phyloP scores from a whole-genome alignment of 2,113 vertebrate species.

The Aegotheles bennettii region DNA sequence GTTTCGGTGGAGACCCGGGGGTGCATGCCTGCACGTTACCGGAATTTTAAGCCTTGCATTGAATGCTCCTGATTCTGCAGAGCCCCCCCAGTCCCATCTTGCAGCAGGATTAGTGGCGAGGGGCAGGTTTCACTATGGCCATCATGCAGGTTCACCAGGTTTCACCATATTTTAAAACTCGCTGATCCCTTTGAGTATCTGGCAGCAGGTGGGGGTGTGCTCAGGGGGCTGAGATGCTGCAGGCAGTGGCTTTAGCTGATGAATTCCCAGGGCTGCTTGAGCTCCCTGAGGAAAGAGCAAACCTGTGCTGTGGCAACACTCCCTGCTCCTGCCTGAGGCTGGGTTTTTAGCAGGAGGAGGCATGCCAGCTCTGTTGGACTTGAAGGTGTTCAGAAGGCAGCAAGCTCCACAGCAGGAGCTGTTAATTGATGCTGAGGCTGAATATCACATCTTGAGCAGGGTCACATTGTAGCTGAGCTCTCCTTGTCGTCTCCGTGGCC shows the following conservation, averaged over 20 bases:
- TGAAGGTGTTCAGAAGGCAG: not conserved
- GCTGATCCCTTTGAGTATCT: rapidly evolving
- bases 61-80: not conserved
- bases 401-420: not conserved
- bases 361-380: not conserved
- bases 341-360: not conserved
- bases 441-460: not conserved
- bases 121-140: rapidly evolving
- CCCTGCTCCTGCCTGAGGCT: not conserved
- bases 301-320: not conserved
- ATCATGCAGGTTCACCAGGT: too few species aligned
- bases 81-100: not conserved
- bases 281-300: rapidly evolving
- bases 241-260: not conserved
- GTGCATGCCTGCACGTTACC: not conserved
- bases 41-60: rapidly evolving
- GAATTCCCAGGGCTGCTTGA: not conserved
- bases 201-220: rapidly evolving
- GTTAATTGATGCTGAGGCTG: not conserved
- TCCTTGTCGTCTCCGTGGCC: rapidly evolving
- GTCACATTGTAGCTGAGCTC: rapidly evolving
- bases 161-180: rapidly evolving
- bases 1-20: not conserved
- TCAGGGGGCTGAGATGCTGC: not conserved
- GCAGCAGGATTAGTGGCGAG: not conserved